phyloP scores from a whole-genome alignment of 2,797 vertebrate species.

The Antrozous pallidus region DNA sequence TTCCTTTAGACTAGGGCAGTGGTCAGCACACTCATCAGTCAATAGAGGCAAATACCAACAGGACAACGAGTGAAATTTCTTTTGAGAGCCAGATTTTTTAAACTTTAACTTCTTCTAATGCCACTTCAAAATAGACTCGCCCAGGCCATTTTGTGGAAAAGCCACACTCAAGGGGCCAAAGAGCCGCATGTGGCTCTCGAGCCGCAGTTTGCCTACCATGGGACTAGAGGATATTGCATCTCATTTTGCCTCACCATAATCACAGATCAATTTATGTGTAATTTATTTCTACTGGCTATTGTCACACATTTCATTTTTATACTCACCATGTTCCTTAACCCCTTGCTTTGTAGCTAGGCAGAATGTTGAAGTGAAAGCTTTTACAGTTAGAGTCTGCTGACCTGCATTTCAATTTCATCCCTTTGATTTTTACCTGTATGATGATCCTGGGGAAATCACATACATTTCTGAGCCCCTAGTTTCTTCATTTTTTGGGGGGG shows the following conservation, averaged over 20 bases:
- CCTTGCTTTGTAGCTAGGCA: not conserved
- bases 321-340: not conserved
- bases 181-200: too few species aligned
- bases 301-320: not conserved
- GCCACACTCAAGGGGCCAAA: too few species aligned
- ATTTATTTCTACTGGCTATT: not conserved
- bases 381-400: not conserved
- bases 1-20: too few species aligned
- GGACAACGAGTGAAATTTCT: too few species aligned
- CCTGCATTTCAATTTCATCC: not conserved
- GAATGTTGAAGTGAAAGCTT: not conserved
- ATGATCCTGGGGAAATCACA: not conserved
- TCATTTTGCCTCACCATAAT: slow-evolving; percentile 23
- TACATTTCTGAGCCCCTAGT: not conserved
- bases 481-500: not conserved
- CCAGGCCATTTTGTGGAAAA: too few species aligned
- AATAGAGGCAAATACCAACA: too few species aligned
- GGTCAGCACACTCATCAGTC: too few species aligned
- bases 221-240: not conserved
- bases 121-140: too few species aligned
- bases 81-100: too few species aligned
- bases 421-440: not conserved
- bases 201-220: too few species aligned
- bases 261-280: not conserved
- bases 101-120: too few species aligned